Base-by-base conservation (phyloP, 2,797 vertebrate species). In the Argyrosomus regius region DNA sequence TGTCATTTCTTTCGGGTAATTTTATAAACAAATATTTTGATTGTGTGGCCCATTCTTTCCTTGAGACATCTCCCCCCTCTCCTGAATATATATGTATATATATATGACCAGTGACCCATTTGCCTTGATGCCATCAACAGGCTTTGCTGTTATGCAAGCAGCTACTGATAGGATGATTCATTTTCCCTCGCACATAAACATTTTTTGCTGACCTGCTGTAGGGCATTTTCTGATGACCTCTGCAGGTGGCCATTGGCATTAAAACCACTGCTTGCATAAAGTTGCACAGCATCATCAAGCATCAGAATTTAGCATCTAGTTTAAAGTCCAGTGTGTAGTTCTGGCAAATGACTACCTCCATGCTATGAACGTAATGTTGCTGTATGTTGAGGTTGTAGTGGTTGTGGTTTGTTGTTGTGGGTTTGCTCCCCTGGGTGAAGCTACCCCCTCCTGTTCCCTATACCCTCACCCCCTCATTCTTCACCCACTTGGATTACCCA, bases 1-100 rank as follows among this genome's bases (percentile, higher is more conserved):
- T 99, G 98, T 99, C 98, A 96, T 98, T 99, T 99, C 97, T 97
- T 99, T 97, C 95, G 96, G 94, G 95, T 97, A 92, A 93, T 91
- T 89, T 92, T 94, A 95, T 94, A 91, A 96, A 94, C 90, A 91
- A 95, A 94, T 87, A 90, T 86, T 82, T 81, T 82, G 76, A 64
- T 85, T 88, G 80, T 93, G 88, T 92, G 86, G 84, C 86, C 88
- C 88, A 66, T 89, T 88, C 73, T 85, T 85, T 80, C 69, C 69
- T 54, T 73, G 76, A 85, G 77, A 80, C 46, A 12, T 53, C 75
- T 41, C 78, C 79, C 80, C 77, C 58, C 53, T 48, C 72, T 77
- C 31, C 28, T 73, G 63, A 86, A 72, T 75, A 80, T 39, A 39
- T 39, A 39, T 39, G 35, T 9, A 6, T 6, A 31, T 31, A 39